Evolutionary conservation across 2,797 vertebrate species (phyloP), one percentile per base, ranked within the genome.

Genomic region (Thunnus albacares): DNA sequence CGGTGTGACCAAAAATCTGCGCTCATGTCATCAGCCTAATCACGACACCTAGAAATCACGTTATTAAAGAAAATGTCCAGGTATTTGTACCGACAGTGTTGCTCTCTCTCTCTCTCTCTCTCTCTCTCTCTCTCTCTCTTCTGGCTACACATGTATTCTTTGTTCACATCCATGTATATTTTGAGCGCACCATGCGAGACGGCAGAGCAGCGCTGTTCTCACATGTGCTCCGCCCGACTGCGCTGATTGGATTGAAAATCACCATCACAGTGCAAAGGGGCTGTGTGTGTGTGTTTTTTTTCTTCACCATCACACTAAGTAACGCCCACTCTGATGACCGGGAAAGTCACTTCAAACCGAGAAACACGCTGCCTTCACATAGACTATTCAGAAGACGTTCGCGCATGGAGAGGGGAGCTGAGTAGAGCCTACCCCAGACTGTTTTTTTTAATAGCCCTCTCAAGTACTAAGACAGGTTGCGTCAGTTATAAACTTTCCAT

Each of bases 321-420:
- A 90, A 94, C 96, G 94, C 95, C 93, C 93, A 88, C 91, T 63
- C 64, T 69, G 83, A 92, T 83, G 87, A 93, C 94, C 95, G 95
- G 93, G 92, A 95, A 96, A 96, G 90, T 94, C 85, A 73, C 87
- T 95, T 94, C 89, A 94, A 95, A 93, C 79, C 88, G 87, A 71
- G 65, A 56, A 76, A 76, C 92, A 90, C 85, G 86, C 81, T 68
- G 75, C 85, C 28, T 63, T 67, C 77, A 15, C 71, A 6, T 87
- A 88, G 75, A 80, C 33, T 41, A 47, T 68, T 15, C 63, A n/a
- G 45, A 75, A 88, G 76, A 68, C 64, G 74, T 24, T 18, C 28
- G 20, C 45, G 78, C 49, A 3, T 17, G 30, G 73, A 87, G 84
- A 55, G 5, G 69, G 62, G 51, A 70, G 35, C 63, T 7, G 66